Conservation (phyloP, 1,140 invertebrate species). For the Drosophila sp. region DNA sequence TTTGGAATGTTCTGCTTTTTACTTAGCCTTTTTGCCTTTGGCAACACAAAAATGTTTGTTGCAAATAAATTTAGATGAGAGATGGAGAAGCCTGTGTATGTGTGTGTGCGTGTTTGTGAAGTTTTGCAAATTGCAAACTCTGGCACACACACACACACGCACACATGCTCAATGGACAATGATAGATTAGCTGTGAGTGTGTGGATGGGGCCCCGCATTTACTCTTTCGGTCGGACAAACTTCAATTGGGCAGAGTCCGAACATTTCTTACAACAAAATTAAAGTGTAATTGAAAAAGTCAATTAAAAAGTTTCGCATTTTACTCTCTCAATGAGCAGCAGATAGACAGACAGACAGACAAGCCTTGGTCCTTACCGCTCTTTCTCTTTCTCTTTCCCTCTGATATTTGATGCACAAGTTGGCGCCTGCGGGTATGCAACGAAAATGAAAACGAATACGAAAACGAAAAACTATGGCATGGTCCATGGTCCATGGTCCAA, state of each 20-base stretch:
- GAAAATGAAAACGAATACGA: conserved; percentile 21
- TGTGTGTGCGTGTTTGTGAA: conserved; percentile 70
- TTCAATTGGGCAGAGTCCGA: conserved; percentile 70
- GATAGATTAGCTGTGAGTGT: conserved; percentile 63
- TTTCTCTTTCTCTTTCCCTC: not conserved
- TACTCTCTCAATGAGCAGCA: conserved; percentile 59
- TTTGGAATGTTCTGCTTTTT: conserved; percentile 36
- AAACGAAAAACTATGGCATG: conserved; percentile 12
- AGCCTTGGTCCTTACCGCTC: not conserved
- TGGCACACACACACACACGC: conserved; percentile 28
- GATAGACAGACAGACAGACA: conserved; percentile 25
- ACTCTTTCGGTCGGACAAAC: conserved; percentile 45
- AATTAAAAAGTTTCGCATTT: conserved; percentile 79
- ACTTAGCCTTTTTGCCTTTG: conserved; percentile 32
- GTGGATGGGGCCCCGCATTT: conserved; percentile 11
- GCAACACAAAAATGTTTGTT: conserved; percentile 48
- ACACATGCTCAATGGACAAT: conserved; percentile 59
- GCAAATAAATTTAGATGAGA: conserved; percentile 67
- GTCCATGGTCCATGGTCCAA: conserved; percentile 20
- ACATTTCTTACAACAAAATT: conserved; percentile 78
- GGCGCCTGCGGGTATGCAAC: conserved; percentile 39
- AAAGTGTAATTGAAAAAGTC: conserved; percentile 81
- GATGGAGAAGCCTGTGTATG: not conserved
- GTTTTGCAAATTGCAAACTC: conserved; percentile 74
- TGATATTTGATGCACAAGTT: conserved; percentile 44